Evolutionary conservation across 2,797 vertebrate genomes (phyloP).

Genomic region (Gallirallus australis): DNA sequence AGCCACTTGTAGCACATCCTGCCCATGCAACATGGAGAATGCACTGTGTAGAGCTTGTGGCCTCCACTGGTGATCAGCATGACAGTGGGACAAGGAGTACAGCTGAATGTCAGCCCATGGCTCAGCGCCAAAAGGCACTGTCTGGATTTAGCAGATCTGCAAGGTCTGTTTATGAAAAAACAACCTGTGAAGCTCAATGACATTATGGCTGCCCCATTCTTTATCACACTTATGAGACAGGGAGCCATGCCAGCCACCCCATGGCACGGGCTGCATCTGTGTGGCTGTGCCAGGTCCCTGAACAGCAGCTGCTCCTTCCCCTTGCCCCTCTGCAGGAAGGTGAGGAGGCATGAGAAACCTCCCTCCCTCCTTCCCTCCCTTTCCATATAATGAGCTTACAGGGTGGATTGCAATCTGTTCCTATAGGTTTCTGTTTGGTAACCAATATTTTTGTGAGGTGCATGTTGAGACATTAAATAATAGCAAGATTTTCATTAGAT

Average conservation of each 20-base stretch:
- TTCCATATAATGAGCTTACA: background rate
- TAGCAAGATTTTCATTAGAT: background rate
- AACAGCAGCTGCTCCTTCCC: fast-evolving
- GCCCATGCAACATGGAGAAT: background rate
- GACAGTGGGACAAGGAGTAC: background rate
- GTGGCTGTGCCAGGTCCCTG: fast-evolving
- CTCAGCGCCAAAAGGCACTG: fast-evolving
- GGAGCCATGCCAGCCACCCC: fast-evolving
- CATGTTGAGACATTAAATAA: background rate
- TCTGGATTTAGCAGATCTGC: background rate
- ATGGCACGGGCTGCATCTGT: background rate
- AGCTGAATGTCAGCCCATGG: background rate
- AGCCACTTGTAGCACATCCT: background rate
- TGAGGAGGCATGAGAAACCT: background rate
- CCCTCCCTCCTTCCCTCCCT: background rate
- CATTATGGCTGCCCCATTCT: background rate
- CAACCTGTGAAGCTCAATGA: background rate
- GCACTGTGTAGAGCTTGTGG: background rate
- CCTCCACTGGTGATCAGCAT: background rate
- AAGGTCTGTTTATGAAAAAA: background rate
- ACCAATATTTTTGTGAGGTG: background rate
- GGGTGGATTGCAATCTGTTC: background rate
- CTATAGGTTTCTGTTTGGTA: background rate
- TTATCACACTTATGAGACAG: fast-evolving
- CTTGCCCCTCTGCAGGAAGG: background rate